Evolutionary conservation across 2,113 vertebrate species (phyloP).

Genomic region (Oreochromis spilurus): DNA sequence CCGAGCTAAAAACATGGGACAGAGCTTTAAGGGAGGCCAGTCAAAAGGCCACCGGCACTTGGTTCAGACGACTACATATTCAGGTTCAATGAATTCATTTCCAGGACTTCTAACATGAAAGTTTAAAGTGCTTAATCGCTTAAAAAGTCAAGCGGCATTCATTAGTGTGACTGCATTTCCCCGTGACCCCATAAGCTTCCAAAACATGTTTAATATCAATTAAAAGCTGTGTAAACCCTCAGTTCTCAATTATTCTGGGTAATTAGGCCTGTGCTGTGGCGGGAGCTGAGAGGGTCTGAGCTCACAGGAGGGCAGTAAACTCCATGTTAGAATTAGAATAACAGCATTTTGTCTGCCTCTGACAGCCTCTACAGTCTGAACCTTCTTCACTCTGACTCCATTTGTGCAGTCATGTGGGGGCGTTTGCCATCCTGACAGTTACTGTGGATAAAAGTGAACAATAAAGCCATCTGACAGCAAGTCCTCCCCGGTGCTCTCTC

Average conservation of each 20-base stretch:
- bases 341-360: background rate
- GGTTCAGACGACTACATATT: background rate
- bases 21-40: background rate
- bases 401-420: background rate
- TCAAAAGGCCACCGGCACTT: background rate
- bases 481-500: background rate
- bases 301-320: background rate
- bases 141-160: background rate
- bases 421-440: background rate
- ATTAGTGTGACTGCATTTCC: background rate
- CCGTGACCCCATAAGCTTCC: background rate
- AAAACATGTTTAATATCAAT: background rate
- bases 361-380: background rate
- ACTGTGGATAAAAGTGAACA: background rate
- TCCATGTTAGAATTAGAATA: background rate
- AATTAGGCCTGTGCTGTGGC: background rate
- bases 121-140: background rate
- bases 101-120: rapidly evolving
- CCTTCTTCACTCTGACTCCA: background rate
- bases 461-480: background rate
- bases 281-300: background rate
- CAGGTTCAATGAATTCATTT: rapidly evolving
- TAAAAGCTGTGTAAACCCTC: background rate
- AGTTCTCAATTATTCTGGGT: background rate
- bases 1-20: background rate